phyloP scores from a whole-genome alignment of 2,113 vertebrate genomes.

The Odontophorus gujanensis region DNA sequence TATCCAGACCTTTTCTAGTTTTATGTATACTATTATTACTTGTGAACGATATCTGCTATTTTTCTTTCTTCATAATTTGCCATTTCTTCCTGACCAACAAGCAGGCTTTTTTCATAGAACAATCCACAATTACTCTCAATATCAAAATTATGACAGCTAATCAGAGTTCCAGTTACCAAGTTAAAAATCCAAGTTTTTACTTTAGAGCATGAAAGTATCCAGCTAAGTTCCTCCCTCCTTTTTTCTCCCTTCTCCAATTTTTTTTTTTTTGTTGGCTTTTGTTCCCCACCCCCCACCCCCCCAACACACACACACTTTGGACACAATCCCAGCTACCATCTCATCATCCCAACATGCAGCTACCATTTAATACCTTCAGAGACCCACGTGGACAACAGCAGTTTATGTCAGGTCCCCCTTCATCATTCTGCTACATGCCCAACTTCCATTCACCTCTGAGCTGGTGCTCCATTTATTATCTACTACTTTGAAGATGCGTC shows the following conservation, averaged over 20 bases:
- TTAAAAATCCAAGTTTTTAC: background rate
- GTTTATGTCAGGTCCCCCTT: background rate
- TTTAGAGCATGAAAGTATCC: background rate
- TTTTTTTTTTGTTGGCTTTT: background rate
- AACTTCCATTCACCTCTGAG: background rate
- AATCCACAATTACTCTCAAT: background rate
- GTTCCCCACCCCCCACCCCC: background rate
- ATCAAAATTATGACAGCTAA: background rate
- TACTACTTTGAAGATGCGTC: background rate
- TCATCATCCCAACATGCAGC: background rate
- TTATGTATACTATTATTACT: background rate
- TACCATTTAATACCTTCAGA: background rate
- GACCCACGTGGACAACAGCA: background rate
- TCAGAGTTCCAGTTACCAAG: background rate
- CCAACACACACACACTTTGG: background rate
- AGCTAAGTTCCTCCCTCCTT: background rate
- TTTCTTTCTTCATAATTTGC: background rate
- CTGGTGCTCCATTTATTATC: background rate
- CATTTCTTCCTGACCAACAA: background rate
- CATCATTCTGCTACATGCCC: background rate
- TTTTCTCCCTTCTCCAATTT: background rate
- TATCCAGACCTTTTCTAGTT: background rate
- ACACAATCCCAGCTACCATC: background rate
- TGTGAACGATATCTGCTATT: background rate
- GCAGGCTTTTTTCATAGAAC: background rate